A percentile compares a stretch with the other conserved stretches of the same genome.
phyloP scores from a whole-genome alignment of 2,888 invertebrate genomes.

The Acanthosepion lycidas region DNA sequence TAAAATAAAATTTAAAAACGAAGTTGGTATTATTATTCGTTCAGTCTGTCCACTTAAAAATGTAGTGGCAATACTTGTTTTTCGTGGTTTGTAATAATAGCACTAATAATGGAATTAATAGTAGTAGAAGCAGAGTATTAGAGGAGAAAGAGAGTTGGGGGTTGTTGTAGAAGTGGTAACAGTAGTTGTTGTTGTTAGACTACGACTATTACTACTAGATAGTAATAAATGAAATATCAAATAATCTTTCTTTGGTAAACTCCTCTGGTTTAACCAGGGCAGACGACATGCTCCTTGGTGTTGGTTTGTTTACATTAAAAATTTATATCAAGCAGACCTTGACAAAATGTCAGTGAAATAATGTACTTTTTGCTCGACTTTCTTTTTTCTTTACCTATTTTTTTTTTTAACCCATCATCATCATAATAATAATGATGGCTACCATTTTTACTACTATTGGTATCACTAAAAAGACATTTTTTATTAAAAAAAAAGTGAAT shows the following conservation, averaged over 20 bases:
- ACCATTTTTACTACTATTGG: background rate
- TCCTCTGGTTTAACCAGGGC: background rate
- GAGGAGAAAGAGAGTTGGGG: background rate
- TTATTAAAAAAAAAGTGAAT: no score
- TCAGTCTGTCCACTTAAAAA: background rate
- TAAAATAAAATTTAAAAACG: background rate
- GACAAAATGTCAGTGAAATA: no score
- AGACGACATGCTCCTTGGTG: background rate
- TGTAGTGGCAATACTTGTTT: background rate
- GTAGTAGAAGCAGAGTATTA: background rate
- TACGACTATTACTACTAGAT: background rate
- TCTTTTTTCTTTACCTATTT: no score
- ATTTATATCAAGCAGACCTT: background rate
- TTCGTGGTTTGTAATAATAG: background rate
- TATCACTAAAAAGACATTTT: background rate
- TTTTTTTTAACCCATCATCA: background rate
- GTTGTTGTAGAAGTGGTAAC: background rate
- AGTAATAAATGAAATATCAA: background rate
- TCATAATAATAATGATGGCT: no score
- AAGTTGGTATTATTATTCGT: background rate
- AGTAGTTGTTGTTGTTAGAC: background rate
- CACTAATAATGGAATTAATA: background rate
- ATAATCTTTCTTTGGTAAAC: background rate
- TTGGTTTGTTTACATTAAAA: constrained; percentile 16
- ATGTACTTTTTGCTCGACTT: no score